Evolutionary conservation across 53 echinoderm and acorn worm genomes (phyloP).

Genomic region (Pentamera pediparva): DNA sequence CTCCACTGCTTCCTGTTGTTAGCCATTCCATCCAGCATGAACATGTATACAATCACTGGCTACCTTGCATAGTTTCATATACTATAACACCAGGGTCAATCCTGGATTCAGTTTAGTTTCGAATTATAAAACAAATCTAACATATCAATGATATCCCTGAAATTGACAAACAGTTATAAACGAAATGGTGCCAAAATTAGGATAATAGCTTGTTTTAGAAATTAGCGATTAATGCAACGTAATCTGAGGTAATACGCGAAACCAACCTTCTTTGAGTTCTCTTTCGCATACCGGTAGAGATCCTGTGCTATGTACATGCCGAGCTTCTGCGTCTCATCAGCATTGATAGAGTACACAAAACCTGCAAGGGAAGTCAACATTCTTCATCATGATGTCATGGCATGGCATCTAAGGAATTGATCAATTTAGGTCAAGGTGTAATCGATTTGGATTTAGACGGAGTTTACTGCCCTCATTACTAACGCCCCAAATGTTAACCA

Average conservation of each 20-base stretch:
- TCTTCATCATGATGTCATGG: no score
- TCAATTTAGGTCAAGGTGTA: not conserved
- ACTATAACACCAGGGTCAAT: no score
- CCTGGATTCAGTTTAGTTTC: no score
- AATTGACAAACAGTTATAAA: no score
- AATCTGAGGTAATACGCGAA: not conserved
- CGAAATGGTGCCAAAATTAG: not conserved
- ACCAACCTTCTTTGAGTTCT: constrained; percentile 12
- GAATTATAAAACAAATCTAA: no score
- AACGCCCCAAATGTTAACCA: no score
- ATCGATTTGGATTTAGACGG: not conserved
- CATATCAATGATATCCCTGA: no score
- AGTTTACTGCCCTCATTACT: not conserved
- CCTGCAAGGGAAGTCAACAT: not conserved
- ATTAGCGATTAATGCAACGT: not conserved
- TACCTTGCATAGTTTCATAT: no score
- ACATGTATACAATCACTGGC: no score
- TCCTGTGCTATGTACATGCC: constrained; percentile 26
- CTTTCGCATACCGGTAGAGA: constrained; percentile 2
- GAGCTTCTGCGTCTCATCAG: constrained; percentile 7
- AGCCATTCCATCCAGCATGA: no score
- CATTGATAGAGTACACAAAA: constrained; percentile 13
- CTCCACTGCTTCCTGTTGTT: no score
- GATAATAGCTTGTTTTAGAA: not conserved
- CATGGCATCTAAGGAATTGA: not conserved